Evolutionary conservation across 1,140 invertebrate species (phyloP).

Genomic region (Trachymyrmex septentrionalis): DNA sequence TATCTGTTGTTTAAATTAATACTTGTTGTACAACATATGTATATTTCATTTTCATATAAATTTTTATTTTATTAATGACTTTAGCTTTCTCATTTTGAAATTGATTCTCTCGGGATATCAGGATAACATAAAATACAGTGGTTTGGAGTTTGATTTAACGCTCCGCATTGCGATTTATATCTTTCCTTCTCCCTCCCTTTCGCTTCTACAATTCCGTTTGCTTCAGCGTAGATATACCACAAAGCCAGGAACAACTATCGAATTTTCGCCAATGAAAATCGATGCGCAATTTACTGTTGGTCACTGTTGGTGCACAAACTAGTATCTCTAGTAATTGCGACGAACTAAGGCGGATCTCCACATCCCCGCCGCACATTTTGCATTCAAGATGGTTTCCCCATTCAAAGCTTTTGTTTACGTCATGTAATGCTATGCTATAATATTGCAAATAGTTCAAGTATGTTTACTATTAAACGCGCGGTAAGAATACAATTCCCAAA

Average conservation of each 20-base stretch:
- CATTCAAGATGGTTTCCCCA: not conserved
- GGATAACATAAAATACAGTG: not conserved
- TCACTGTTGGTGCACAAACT: not conserved
- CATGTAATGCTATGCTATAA: not conserved
- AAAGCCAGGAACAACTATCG: not conserved
- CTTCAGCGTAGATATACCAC: not conserved
- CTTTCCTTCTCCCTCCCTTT: not conserved
- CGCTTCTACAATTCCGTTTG: not conserved
- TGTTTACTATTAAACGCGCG: not conserved
- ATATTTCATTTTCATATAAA: not conserved
- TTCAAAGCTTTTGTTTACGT: slow-evolving; percentile 25
- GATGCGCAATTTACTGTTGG: not conserved
- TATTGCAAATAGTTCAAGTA: not conserved
- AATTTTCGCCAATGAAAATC: slow-evolving; percentile 39
- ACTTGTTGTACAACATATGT: not conserved
- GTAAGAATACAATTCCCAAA: not conserved
- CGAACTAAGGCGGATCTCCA: not conserved
- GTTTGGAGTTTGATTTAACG: not conserved
- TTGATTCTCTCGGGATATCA: not conserved
- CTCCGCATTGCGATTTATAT: not conserved
- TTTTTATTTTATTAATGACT: not conserved
- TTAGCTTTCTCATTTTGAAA: not conserved
- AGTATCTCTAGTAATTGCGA: not conserved
- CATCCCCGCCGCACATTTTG: not conserved
- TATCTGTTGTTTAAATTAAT: not conserved